Evolutionary conservation across 2,888 invertebrate species (phyloP).

Genomic region (Rhaphigaster nebulosa): DNA sequence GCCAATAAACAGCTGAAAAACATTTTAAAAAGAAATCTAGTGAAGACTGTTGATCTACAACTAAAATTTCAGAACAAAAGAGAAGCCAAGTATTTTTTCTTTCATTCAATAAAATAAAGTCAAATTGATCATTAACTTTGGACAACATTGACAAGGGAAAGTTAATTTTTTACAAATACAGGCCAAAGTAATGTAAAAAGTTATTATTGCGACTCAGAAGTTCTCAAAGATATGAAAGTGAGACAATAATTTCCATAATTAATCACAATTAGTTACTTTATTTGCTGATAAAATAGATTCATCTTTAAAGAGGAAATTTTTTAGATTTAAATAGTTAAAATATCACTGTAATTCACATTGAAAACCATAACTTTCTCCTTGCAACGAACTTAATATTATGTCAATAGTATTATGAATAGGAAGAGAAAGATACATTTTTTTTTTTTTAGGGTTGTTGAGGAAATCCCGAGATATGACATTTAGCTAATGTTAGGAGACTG

Average conservation of each 20-base stretch:
- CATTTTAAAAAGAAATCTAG: not conserved
- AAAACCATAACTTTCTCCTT: too few relatives aligned
- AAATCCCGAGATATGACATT: too few relatives aligned
- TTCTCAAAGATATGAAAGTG: not conserved
- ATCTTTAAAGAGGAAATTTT: too few relatives aligned
- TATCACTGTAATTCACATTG: too few relatives aligned
- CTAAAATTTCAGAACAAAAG: not conserved
- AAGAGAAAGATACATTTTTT: too few relatives aligned
- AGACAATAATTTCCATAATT: not conserved
- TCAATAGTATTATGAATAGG: too few relatives aligned
- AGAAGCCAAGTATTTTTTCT: not conserved
- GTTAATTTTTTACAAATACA: not conserved
- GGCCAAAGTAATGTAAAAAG: not conserved
- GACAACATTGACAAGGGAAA: not conserved
- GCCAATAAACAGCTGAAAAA: conserved; percentile 90
- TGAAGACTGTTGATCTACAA: not conserved
- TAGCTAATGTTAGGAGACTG: too few relatives aligned
- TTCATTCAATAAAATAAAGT: not conserved
- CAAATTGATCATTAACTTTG: not conserved
- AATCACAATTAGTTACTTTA: not conserved
- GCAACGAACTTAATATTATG: too few relatives aligned
- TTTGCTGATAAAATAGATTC: too few relatives aligned
- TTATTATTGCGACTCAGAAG: too few relatives aligned
- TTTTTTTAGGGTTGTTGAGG: too few relatives aligned
- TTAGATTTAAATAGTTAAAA: too few relatives aligned